Evolutionary conservation across 2,113 vertebrate species (phyloP).

Genomic region (Centropristis striata): DNA sequence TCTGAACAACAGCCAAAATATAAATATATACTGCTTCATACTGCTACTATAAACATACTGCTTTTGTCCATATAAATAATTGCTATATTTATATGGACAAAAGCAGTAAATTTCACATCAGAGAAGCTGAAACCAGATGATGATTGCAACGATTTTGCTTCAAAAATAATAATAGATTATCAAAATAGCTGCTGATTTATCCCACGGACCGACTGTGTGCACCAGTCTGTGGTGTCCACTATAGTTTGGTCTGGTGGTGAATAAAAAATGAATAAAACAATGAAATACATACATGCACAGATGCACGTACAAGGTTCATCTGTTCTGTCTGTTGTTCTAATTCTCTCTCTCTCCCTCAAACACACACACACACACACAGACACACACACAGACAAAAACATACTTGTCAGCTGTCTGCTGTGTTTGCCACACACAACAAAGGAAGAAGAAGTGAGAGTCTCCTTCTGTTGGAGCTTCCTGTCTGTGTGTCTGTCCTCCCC

Average conservation of each 20-base stretch:
- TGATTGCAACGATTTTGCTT: background rate
- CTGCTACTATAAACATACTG: too few relatives aligned
- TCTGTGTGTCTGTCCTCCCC: background rate
- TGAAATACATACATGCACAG: background rate
- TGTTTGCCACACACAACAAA: constrained; percentile 13
- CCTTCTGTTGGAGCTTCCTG: constrained; percentile 29
- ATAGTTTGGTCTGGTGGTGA: too few relatives aligned
- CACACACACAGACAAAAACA: constrained; percentile 6
- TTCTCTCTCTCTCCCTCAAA: background rate
- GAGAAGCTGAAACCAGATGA: background rate
- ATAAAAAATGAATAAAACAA: background rate
- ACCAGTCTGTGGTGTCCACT: too few relatives aligned
- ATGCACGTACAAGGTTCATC: background rate
- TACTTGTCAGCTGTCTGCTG: constrained; percentile 44
- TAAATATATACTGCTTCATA: too few relatives aligned
- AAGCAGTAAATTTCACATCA: too few relatives aligned
- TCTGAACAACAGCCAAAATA: too few relatives aligned
- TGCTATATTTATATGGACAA: too few relatives aligned
- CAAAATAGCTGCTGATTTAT: too few relatives aligned
- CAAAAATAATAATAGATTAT: too few relatives aligned
- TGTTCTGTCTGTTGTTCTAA: constrained; percentile 7
- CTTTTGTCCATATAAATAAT: too few relatives aligned
- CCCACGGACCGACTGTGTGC: too few relatives aligned
- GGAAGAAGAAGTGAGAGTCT: constrained; percentile 25
- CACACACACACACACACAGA: constrained; percentile 9